Evolutionary conservation across 2,113 vertebrate species (phyloP).

Genomic region (Catharus minimus): DNA sequence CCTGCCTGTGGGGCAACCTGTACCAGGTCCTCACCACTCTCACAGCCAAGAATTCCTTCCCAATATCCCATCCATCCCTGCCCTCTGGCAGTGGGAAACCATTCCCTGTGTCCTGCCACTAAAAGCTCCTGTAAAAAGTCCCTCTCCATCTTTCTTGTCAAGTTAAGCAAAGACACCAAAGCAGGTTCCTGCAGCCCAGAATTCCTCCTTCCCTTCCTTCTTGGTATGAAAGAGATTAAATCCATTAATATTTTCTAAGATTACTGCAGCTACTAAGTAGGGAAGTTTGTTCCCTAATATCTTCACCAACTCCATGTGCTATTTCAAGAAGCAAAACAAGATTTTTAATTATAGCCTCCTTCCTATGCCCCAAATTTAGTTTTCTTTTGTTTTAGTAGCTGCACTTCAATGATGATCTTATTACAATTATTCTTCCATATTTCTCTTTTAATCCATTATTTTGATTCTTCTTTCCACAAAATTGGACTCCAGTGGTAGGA

Average conservation of each 20-base stretch:
- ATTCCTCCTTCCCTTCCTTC: background rate
- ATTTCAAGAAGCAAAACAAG: background rate
- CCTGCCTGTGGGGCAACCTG: background rate
- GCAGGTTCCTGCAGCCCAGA: background rate
- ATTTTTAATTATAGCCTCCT: background rate
- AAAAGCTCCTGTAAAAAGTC: rapidly evolving
- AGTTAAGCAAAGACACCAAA: background rate
- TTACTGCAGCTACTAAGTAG: background rate
- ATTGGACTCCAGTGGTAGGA: background rate
- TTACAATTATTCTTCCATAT: background rate
- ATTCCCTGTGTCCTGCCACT: background rate
- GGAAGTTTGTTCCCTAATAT: background rate
- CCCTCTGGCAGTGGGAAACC: background rate
- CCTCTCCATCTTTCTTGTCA: background rate
- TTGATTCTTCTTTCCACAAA: background rate
- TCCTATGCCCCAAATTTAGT: background rate
- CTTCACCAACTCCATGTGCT: background rate
- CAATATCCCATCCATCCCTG: background rate
- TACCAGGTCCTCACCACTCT: background rate
- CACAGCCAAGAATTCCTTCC: background rate
- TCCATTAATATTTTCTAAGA: background rate
- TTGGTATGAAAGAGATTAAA: background rate
- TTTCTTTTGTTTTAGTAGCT: background rate
- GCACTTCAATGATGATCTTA: background rate
- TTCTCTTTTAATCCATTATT: background rate